Evolutionary conservation across 2,113 vertebrate genomes (phyloP).

Genomic region (Perca fluviatilis): DNA sequence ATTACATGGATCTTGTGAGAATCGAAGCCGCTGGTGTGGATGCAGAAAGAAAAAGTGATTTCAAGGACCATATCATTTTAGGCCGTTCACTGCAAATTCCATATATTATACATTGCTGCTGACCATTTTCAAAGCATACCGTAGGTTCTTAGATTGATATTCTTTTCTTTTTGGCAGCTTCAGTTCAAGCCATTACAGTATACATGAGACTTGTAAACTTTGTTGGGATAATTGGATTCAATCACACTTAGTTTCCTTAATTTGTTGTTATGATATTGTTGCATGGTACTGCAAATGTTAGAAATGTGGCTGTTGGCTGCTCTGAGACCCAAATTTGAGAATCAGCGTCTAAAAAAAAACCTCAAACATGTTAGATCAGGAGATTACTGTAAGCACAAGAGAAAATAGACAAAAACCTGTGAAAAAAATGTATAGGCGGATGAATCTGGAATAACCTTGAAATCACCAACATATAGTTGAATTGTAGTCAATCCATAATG

Average conservation of each 20-base stretch:
- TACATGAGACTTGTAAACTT: background rate
- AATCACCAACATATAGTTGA: background rate
- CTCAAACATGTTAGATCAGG: background rate
- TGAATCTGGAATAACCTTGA: no score
- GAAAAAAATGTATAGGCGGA: background rate
- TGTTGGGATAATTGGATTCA: background rate
- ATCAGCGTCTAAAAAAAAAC: background rate
- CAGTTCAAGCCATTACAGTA: background rate
- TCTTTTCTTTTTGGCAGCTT: slow-evolving; percentile 4
- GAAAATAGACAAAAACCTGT: background rate
- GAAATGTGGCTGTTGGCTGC: background rate
- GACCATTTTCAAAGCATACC: background rate
- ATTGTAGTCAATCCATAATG: background rate
- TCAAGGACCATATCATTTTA: background rate
- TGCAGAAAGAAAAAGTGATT: slow-evolving; percentile 23
- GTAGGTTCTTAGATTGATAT: background rate
- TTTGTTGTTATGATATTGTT: background rate
- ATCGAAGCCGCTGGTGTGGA: slow-evolving; percentile 18
- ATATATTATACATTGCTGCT: background rate
- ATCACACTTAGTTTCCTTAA: background rate
- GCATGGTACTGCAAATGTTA: background rate
- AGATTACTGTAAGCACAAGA: background rate
- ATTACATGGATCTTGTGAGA: slow-evolving; percentile 35
- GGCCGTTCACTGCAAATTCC: background rate
- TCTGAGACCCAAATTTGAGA: background rate